phyloP scores from a whole-genome alignment of 2,113 vertebrate genomes.

The Lutjanus erythropterus region DNA sequence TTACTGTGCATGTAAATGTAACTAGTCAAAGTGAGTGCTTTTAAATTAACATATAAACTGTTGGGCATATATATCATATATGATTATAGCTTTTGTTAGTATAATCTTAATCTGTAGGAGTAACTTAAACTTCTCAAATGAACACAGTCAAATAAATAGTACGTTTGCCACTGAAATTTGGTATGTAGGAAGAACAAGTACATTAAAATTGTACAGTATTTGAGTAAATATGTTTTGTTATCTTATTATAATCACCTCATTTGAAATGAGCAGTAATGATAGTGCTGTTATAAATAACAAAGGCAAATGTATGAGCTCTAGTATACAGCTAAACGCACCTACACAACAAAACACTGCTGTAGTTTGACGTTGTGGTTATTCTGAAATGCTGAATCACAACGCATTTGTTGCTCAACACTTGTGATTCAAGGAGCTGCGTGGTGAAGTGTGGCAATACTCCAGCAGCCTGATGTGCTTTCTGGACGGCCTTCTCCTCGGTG shows the following conservation, averaged over 20 bases:
- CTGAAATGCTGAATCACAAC: slow-evolving; percentile 64
- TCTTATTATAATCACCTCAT: background rate
- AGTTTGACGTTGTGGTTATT: slow-evolving; percentile 26
- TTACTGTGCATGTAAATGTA: background rate
- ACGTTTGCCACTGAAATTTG: background rate
- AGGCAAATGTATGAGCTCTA: background rate
- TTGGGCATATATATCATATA: background rate
- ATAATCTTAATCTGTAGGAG: background rate
- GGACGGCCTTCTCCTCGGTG: slow-evolving; percentile 86
- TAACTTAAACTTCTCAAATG: background rate
- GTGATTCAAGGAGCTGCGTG: slow-evolving; percentile 86
- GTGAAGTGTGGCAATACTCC: slow-evolving; percentile 88
- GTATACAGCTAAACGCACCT: slow-evolving; percentile 5
- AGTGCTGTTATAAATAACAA: slow-evolving; percentile 29
- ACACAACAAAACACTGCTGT: slow-evolving; percentile 19
- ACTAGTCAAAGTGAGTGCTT: background rate
- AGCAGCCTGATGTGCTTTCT: slow-evolving; percentile 89
- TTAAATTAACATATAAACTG: background rate
- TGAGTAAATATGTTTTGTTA: background rate
- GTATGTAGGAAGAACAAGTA: background rate
- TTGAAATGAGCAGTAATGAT: slow-evolving; percentile 23
- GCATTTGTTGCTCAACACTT: slow-evolving; percentile 44
- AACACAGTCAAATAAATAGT: background rate
- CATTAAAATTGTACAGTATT: background rate
- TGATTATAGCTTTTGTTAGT: background rate